Evolutionary conservation across 2,797 vertebrate species (phyloP), one percentile per base, ranked within the genome.

Genomic region (Adelosebastes latens): DNA sequence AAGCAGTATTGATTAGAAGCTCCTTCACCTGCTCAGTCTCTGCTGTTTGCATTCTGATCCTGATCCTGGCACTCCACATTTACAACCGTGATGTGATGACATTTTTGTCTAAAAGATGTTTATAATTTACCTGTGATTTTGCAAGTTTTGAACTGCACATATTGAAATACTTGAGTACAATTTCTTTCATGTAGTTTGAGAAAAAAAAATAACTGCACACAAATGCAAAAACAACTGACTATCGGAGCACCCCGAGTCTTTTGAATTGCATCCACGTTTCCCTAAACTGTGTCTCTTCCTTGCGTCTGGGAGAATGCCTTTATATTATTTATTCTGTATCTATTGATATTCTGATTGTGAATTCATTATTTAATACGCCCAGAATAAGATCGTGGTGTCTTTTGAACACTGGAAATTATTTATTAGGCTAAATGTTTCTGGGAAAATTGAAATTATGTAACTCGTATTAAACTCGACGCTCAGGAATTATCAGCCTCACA

Each of bases 291-390:
- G 14, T 46, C 42, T 46, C 18, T 46, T 46, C 42, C 42, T 46
- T 7, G 2, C 0, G 39, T 46, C 0, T 42, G 39, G 39, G 13
- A 42, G 39, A 16, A 42, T 42, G 39, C 13, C 13, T 0, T 42
- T 42, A 42, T 42, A 42, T 42, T 42, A 42, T 42, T 42, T 6
- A 42, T 42, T 42, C 39, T 16, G 39, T 42, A 42, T 42, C 6
- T 42, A 42, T 16, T 42, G 39, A 42, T 42, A 42, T 42, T 25
- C 13, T 42, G 39, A 42, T 42, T 42, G 13, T 42, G 39, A 42
- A 46, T 46, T 46, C 3, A 46, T 46, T 46, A 46, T 46, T 46
- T 18, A 46, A 46, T 1, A 42, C 13, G 14, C 39, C 39, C 6
- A 42, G 39, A 42, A 42, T 42, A 42, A 42, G 14, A 42, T 42